Base-by-base conservation (phyloP, 2,888 invertebrate species). In the Torymus texanus region DNA sequence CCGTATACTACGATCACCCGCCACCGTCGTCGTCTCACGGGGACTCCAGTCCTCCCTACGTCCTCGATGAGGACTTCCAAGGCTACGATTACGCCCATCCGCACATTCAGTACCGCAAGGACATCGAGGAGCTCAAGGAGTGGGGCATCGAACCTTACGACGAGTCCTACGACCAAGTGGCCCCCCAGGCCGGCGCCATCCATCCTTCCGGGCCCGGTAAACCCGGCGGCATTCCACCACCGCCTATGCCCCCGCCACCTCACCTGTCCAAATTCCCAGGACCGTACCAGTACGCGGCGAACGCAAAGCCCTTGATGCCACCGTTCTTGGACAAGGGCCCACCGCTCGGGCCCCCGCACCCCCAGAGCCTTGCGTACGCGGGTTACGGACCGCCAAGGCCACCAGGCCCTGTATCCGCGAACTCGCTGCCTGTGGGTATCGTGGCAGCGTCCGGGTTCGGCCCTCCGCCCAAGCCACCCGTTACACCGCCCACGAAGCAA, bases 61-160 rank as follows among this genome's bases (percentile, higher is more conserved):
- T 86, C 41, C 83, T 87, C 21, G 85, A 85, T 3, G 88, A 88
- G 1, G 87, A 91, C 11, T 88, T 88, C 77, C 85, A 87, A 10
- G 88, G 87, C 21, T 90, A 87, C 79, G 89, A 89, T 59, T 90
- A 89, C 81, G 83, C 89, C 0, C 88, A 88, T 73, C 90, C 90
- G 1, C 88, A 90, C 58, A 86, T 90, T 3, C 90, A 90, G 62
- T 86, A 88, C 16, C 87, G 90, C 8, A 90, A 89, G 74, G 90
- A 90, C 73, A 85, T 89, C 16, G 90, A 89, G 24, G 90, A 90
- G 67, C 71, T 90, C 2, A 88, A 86, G 55, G 90, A 90, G 82
- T 90, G 90, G 90, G 90, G 82, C 10, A 80, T 82, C 56, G 89
- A 89, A 62, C 86, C 89, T 0, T 85, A 86, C 78, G 86, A 88